These are phyloP conservation scores for Chelmon rostratus DNA, from an alignment of 2,797 vertebrate genomes.

Conservation along the genomic window DNA sequence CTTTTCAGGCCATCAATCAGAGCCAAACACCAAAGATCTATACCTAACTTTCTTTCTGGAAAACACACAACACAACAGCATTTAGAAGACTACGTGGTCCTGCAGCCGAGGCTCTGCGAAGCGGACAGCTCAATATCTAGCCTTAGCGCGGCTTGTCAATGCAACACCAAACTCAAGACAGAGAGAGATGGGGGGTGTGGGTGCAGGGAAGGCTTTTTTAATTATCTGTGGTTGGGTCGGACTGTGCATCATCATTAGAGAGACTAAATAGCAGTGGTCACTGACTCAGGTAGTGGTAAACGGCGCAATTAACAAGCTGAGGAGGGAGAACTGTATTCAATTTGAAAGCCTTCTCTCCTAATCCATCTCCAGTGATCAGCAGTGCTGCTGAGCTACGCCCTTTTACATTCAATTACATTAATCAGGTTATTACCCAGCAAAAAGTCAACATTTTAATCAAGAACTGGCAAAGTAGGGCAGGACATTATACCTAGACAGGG, in stretches of 20 bases:
- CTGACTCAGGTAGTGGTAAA: constrained; percentile 99
- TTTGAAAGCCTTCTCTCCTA: constrained; percentile 99
- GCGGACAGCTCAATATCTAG: constrained; percentile 88
- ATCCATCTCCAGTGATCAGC: constrained; percentile 99
- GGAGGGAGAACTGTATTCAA: constrained; percentile 98
- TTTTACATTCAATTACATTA: constrained; percentile 99
- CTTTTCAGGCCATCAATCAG: constrained; percentile 37
- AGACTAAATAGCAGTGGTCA: constrained; percentile 99
- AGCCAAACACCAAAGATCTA: constrained; percentile 37
- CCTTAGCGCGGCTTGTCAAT: constrained; percentile 85
- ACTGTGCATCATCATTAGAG: constrained; percentile 99
- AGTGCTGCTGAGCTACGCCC: constrained; percentile 94
- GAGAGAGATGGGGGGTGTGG: constrained; percentile 73
- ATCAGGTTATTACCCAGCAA: constrained; percentile 99
- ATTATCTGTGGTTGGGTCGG: constrained; percentile 97
- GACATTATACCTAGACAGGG: constrained; percentile 71
- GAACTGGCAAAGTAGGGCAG: constrained; percentile 89
- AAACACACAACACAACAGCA: constrained; percentile 70
- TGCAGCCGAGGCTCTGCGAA: constrained; percentile 76
- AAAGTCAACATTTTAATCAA: constrained; percentile 99
- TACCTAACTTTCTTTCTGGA: constrained; percentile 55
- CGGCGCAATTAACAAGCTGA: constrained; percentile 98
- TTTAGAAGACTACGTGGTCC: constrained; percentile 71
- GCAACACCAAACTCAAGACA: constrained; percentile 84
- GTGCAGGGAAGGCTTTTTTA: constrained; percentile 90